These are phyloP conservation scores for Saguinus imperator DNA, from an alignment of 2,113 vertebrate genomes.

Conservation along the genomic window DNA sequence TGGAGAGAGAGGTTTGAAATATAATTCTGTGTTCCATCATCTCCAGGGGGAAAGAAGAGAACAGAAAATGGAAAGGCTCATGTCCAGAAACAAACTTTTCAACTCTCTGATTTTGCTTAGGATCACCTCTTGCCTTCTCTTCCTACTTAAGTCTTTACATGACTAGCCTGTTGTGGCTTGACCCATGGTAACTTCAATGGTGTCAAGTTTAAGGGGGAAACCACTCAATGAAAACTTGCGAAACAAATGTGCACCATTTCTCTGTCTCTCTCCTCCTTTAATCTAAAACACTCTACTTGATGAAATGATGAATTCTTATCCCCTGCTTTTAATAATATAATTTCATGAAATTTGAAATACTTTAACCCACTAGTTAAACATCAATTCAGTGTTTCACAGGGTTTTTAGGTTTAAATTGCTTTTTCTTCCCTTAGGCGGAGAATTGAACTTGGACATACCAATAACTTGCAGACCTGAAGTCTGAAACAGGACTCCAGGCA, in stretches of 20 bases:
- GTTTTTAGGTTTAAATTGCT: neutral
- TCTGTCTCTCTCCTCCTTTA: neutral
- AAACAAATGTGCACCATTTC: neutral
- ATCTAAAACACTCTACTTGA: neutral
- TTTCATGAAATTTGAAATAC: neutral
- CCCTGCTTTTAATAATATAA: neutral
- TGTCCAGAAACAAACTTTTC: neutral
- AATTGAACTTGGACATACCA: neutral
- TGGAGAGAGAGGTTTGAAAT: neutral
- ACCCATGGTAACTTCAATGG: neutral
- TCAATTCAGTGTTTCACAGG: neutral
- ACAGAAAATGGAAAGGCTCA: neutral
- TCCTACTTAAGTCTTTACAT: neutral
- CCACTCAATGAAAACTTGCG: neutral
- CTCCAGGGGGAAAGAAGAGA: neutral
- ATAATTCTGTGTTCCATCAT: neutral
- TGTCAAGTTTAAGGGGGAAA: neutral
- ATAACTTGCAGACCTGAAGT: neutral
- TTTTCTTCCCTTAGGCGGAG: neutral
- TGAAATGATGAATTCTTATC: neutral
- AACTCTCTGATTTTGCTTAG: neutral
- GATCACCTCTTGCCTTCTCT: neutral
- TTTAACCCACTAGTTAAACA: neutral
- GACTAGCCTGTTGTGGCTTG: neutral
- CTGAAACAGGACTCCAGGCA: neutral